These are phyloP conservation scores for Chymomyza caudatula DNA, from an alignment of 2,888 invertebrate genomes.

Conservation along the genomic window DNA sequence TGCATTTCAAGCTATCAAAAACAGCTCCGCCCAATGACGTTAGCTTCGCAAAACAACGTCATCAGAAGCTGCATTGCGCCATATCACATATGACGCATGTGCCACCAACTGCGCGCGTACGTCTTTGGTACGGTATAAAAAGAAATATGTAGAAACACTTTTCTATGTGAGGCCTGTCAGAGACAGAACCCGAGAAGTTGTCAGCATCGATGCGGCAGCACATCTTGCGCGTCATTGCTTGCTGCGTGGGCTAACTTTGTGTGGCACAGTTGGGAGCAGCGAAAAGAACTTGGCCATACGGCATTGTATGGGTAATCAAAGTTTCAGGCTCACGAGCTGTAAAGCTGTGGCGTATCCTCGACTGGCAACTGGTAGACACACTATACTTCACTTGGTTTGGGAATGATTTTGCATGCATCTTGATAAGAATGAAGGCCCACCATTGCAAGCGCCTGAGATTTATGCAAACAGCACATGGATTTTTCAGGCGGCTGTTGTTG, in stretches of 20 bases:
- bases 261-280: conserved; percentile 29
- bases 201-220: background rate
- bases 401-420: conserved; percentile 39
- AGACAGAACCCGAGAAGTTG: background rate
- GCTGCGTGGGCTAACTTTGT: conserved; percentile 44
- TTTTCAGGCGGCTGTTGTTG: conserved; percentile 14
- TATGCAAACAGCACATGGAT: conserved; percentile 38
- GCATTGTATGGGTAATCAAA: conserved; percentile 14
- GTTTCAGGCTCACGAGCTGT: conserved; percentile 3
- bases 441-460: conserved; percentile 39
- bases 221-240: background rate
- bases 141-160: background rate
- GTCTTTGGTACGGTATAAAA: background rate
- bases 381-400: conserved; percentile 11
- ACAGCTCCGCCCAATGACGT: background rate
- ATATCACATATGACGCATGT: conserved; percentile 44
- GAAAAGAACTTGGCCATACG: background rate
- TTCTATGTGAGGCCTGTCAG: background rate
- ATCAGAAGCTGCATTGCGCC: conserved; percentile 1
- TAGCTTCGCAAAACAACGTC: background rate
- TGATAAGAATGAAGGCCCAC: conserved; percentile 42
- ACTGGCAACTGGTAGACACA: conserved; percentile 8
- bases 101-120: conserved; percentile 52
- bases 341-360: conserved; percentile 17
- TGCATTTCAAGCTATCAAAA: no score